phyloP scores from a whole-genome alignment of 2,888 invertebrate species.

The Nebria salina region DNA sequence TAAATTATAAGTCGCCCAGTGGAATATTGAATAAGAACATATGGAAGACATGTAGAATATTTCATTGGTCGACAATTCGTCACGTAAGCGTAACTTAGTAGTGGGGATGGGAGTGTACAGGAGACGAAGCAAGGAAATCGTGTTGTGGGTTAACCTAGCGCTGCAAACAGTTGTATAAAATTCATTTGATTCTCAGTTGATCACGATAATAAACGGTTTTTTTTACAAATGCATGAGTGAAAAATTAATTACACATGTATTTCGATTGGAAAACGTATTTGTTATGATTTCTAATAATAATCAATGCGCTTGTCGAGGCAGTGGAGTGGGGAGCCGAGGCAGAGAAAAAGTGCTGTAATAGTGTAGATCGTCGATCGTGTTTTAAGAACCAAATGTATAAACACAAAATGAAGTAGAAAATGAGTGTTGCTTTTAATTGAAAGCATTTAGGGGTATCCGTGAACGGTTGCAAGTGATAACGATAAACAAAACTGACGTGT shows the following conservation, averaged over 20 bases:
- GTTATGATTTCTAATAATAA: conserved; percentile 40
- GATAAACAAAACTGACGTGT: conserved; percentile 22
- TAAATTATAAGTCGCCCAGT: conserved; percentile 18
- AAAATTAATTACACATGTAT: not conserved
- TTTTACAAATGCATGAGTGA: conserved; percentile 7
- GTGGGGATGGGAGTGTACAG: not conserved
- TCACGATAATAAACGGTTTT: not conserved
- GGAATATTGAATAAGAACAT: conserved; percentile 10
- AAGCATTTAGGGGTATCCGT: not conserved
- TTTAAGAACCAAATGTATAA: not conserved
- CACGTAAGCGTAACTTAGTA: conserved; percentile 22
- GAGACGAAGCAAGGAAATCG: not conserved
- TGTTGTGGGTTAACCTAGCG: conserved; percentile 39
- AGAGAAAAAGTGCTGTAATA: conserved; percentile 24
- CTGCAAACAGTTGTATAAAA: conserved; percentile 28
- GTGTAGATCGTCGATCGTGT: not conserved
- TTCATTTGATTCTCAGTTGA: conserved; percentile 32
- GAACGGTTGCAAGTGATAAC: conserved; percentile 7
- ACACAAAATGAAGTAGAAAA: conserved; percentile 2
- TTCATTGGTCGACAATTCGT: conserved; percentile 34
- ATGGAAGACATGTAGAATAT: conserved; percentile 3
- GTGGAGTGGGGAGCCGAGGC: conserved; percentile 30
- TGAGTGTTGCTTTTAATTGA: not conserved
- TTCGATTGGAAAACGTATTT: conserved; percentile 2
- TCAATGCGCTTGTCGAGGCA: conserved; percentile 44